A percentile compares a stretch with the other conserved stretches of the same genome.
These are phyloP conservation scores for Aphelenchoides fujianensis DNA, from an alignment of 1,140 invertebrate genomes.

Conservation along the genomic window DNA sequence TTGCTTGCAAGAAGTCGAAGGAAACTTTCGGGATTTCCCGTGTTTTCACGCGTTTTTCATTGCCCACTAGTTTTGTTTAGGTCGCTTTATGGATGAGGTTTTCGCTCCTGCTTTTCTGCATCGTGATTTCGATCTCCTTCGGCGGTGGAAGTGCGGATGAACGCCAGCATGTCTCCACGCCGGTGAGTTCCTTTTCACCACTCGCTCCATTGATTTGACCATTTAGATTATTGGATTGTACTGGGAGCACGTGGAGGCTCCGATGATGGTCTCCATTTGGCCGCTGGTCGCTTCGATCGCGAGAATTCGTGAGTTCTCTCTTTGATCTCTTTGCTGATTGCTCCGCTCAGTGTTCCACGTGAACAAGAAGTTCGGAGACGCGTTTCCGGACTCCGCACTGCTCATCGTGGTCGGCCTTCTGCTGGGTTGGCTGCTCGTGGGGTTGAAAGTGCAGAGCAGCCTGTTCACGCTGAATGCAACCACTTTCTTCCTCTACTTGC, in stretches of 20 bases:
- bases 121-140: too few species aligned
- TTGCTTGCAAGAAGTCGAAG: too few species aligned
- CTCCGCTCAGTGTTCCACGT: slow-evolving; percentile 56
- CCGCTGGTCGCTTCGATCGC: slow-evolving; percentile 54
- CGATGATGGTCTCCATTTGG: slow-evolving; percentile 51
- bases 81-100: too few species aligned
- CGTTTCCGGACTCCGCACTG: slow-evolving; percentile 56
- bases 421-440: slow-evolving; percentile 42
- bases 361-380: slow-evolving; percentile 53
- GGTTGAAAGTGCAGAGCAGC: slow-evolving; percentile 37
- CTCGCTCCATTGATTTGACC: not conserved
- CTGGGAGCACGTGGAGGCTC: slow-evolving; percentile 45
- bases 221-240: slow-evolving; percentile 45
- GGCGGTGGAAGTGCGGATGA: too few species aligned
- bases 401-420: slow-evolving; percentile 57
- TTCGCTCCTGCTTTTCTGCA: too few species aligned
- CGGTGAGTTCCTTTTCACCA: too few species aligned
- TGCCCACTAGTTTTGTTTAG: too few species aligned
- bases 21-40: too few species aligned
- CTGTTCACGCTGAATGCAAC: slow-evolving; percentile 46
- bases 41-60: too few species aligned
- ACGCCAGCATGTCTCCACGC: too few species aligned
- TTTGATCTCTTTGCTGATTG: not conserved
- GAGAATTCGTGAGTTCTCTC: slow-evolving; percentile 51
- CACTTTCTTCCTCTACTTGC: slow-evolving; percentile 58